Conservation (phyloP, 2,888 invertebrate species). For the Tetragonula carbonaria region DNA sequence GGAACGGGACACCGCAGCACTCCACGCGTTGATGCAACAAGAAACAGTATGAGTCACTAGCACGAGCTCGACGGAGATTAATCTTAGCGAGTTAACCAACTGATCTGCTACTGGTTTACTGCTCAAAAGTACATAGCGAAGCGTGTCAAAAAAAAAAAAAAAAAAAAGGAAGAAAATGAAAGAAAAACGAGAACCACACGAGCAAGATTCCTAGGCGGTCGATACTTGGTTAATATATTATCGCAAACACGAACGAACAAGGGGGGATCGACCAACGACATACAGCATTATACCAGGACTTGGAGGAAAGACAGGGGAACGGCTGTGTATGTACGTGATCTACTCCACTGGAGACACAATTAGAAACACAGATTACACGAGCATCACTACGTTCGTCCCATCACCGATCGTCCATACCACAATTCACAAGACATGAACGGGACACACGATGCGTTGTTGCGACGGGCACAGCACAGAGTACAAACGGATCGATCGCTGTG, state of each 20-base stretch:
- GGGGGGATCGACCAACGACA: neutral
- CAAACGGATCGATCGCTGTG: neutral
- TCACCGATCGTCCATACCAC: neutral
- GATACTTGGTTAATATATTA: neutral
- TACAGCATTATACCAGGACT: neutral
- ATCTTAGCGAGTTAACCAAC: neutral
- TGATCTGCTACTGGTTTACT: neutral
- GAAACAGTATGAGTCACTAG: neutral
- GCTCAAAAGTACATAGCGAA: constrained; percentile 21
- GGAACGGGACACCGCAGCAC: neutral
- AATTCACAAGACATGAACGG: constrained; percentile 32
- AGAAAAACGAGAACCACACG: neutral
- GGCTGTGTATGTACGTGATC: neutral
- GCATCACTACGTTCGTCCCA: no score
- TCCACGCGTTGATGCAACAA: neutral
- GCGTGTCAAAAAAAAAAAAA: neutral
- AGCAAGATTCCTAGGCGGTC: neutral
- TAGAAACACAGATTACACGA: no score
- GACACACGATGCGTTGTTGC: neutral
- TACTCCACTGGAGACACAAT: neutral
- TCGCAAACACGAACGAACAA: neutral
- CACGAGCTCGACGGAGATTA: neutral
- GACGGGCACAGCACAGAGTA: neutral
- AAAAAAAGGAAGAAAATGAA: no score
- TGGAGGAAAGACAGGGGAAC: neutral